phyloP scores from a whole-genome alignment of 1,140 invertebrate species.

The Orius laevigatus region DNA sequence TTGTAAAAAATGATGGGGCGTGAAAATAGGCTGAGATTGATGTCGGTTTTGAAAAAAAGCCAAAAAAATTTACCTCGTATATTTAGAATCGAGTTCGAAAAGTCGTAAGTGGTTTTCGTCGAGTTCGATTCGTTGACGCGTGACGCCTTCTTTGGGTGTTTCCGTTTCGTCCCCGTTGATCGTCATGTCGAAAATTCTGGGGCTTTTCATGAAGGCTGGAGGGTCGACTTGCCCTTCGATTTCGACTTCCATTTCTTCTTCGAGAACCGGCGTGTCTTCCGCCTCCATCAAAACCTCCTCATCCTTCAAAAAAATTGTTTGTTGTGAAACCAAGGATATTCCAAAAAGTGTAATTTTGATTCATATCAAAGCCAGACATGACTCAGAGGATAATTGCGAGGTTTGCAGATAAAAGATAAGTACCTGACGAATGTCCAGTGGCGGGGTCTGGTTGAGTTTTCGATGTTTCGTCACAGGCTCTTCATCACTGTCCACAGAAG shows the following conservation, averaged over 20 bases:
- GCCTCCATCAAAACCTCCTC: constrained; percentile 26
- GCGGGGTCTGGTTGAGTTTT: constrained; percentile 28
- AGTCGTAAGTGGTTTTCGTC: too few species aligned
- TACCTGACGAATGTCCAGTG: constrained; percentile 1
- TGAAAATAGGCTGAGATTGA: too few species aligned
- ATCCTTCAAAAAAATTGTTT: constrained; percentile 27
- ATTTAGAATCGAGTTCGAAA: too few species aligned
- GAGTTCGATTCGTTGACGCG: too few species aligned
- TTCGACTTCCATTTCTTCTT: constrained; percentile 17
- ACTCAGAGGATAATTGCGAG: not conserved
- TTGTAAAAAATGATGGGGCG: too few species aligned
- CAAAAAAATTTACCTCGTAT: too few species aligned
- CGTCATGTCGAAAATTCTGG: not conserved
- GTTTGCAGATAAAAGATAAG: not conserved
- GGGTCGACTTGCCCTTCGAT: not conserved
- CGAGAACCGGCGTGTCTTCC: constrained; percentile 10
- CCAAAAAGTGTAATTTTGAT: too few species aligned
- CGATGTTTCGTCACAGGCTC: constrained; percentile 50
- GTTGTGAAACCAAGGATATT: too few species aligned
- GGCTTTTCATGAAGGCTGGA: not conserved
- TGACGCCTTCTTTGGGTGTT: too few species aligned
- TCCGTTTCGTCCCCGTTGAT: constrained; percentile 3
- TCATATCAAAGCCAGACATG: too few species aligned
- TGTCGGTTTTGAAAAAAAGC: too few species aligned
- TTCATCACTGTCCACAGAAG: constrained; percentile 39